A percentile compares a stretch with the other conserved stretches of the same genome.
Conservation (phyloP, 2,888 invertebrate species). For the Apomyelois bistriatella region DNA sequence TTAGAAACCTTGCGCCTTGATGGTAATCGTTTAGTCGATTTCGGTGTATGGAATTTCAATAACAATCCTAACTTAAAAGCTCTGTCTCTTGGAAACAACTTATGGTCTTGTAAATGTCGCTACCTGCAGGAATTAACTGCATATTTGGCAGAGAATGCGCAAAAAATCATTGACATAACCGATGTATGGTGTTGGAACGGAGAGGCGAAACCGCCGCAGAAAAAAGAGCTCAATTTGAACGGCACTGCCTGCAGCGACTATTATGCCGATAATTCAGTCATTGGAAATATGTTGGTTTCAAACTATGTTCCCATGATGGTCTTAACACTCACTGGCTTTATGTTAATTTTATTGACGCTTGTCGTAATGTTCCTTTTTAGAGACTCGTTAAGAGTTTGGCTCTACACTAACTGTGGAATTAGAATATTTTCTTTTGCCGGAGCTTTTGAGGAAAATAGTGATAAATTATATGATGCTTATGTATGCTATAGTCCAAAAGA, state of each 20-base stretch:
- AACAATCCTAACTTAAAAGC: conserved; percentile 85
- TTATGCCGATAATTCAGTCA: conserved; percentile 90
- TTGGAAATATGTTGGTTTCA: conserved; percentile 89
- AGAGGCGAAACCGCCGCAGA: conserved; percentile 86
- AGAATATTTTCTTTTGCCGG: conserved; percentile 87
- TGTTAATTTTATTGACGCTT: conserved; percentile 87
- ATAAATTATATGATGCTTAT: conserved; percentile 94
- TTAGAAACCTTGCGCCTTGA: conserved; percentile 90
- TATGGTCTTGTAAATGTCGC: conserved; percentile 95
- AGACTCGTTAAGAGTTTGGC: conserved; percentile 91
- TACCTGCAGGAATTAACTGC: conserved; percentile 91
- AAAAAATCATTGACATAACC: conserved; percentile 87
- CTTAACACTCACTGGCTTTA: conserved; percentile 87
- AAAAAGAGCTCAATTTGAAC: conserved; percentile 90
- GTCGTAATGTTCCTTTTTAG: conserved; percentile 92
- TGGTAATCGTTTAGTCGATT: conserved; percentile 89
- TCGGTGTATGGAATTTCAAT: conserved; percentile 88
- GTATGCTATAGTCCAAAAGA: conserved; percentile 96
- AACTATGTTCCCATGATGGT: conserved; percentile 93
- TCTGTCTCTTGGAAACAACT: conserved; percentile 89
- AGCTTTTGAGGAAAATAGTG: conserved; percentile 85
- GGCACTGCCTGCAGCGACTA: conserved; percentile 93
- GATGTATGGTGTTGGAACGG: conserved; percentile 91
- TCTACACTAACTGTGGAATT: conserved; percentile 92
- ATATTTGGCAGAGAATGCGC: conserved; percentile 90